Percentiles rank a stretch among this genome's conserved stretches.
These are phyloP conservation scores for Dynastes tityus DNA, from an alignment of 2,888 invertebrate species.

Conservation along the genomic window DNA sequence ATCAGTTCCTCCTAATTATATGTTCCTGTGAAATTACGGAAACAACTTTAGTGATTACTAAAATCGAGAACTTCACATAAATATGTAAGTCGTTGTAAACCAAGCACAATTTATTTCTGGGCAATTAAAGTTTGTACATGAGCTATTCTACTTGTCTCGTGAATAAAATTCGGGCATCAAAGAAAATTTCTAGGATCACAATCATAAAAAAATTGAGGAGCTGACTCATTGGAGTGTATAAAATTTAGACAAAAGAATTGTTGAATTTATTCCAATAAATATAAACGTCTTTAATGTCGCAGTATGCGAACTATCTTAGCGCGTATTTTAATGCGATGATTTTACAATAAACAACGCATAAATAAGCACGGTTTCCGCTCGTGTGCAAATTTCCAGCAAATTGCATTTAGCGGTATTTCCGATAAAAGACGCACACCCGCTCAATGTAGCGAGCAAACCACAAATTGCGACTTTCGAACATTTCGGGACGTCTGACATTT, in stretches of 20 bases:
- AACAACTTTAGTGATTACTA: neutral
- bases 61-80: neutral
- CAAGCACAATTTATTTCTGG: neutral
- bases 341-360: constrained; percentile 15
- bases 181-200: neutral
- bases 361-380: constrained; percentile 26
- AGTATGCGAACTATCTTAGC: neutral
- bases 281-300: neutral
- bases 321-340: constrained; percentile 16
- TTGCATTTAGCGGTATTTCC: constrained; percentile 8
- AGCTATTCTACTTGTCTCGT: neutral
- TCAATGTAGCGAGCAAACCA: neutral
- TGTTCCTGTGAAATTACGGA: too few relatives aligned
- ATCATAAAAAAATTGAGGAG: neutral
- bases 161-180: neutral
- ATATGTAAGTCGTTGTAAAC: neutral
- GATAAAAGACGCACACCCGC: constrained; percentile 6
- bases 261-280: neutral
- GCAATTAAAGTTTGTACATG: neutral
- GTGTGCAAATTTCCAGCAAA: constrained; percentile 26
- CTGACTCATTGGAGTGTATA: neutral
- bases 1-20: too few relatives aligned
- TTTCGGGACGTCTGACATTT: neutral
- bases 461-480: neutral
- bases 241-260: neutral